These are phyloP conservation scores for Steinernema hermaphroditum DNA, from an alignment of 2,888 invertebrate genomes.

Conservation along the genomic window DNA sequence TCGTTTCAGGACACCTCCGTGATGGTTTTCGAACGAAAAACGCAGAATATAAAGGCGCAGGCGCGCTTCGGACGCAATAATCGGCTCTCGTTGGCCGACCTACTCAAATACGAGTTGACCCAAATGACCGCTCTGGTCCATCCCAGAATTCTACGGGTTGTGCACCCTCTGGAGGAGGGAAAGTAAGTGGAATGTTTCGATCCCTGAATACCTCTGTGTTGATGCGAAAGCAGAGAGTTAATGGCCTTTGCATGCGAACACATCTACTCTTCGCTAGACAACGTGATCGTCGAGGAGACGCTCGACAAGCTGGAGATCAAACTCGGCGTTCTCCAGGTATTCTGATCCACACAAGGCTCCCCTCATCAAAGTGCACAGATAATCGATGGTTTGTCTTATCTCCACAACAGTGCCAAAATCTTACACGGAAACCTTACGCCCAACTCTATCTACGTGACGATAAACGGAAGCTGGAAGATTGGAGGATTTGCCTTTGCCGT, in stretches of 20 bases:
- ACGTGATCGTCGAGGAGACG: conserved; percentile 44
- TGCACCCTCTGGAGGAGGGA: conserved; percentile 57
- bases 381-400: conserved; percentile 86
- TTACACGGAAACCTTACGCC: conserved; percentile 94
- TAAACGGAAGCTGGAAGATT: conserved; percentile 91
- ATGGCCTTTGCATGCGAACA: conserved; percentile 46
- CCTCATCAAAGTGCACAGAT: conserved; percentile 67
- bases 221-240: conserved; percentile 39
- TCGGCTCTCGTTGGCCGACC: conserved; percentile 57
- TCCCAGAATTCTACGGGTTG: conserved; percentile 56
- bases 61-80: conserved; percentile 60
- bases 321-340: conserved; percentile 60
- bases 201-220: background rate
- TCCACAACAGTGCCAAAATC: conserved; percentile 84
- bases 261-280: conserved; percentile 50
- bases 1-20: conserved; percentile 58
- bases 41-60: conserved; percentile 61
- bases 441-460: conserved; percentile 85
- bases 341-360: background rate
- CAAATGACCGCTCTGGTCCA: conserved; percentile 57
- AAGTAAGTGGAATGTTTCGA: conserved; percentile 46
- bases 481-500: conserved; percentile 89
- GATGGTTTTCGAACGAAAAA: conserved; percentile 57
- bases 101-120: conserved; percentile 53
- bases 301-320: conserved; percentile 63